phyloP scores from a whole-genome alignment of 2,113 vertebrate species.

The Cacatua alba region DNA sequence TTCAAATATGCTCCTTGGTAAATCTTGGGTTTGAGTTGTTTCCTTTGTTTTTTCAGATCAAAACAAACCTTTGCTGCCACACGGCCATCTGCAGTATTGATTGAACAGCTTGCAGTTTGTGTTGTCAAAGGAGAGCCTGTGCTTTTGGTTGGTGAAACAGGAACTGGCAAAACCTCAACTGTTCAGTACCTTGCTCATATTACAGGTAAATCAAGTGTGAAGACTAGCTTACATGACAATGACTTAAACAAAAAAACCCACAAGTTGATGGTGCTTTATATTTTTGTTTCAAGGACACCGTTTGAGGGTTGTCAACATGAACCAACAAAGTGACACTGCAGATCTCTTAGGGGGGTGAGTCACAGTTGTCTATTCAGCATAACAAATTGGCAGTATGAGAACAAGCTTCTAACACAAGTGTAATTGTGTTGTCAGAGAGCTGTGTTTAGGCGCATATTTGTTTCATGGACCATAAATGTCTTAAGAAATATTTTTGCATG shows the following conservation, averaged over 20 bases:
- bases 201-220: slow-evolving; percentile 79
- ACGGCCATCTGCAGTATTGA: slow-evolving; percentile 86
- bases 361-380: background rate
- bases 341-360: slow-evolving; percentile 96
- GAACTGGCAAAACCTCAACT: slow-evolving; percentile 95
- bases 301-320: slow-evolving; percentile 94
- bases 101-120: slow-evolving; percentile 92
- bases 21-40: background rate
- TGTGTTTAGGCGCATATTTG: background rate
- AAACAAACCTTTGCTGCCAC: slow-evolving; percentile 91
- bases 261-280: background rate
- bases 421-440: background rate
- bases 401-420: background rate
- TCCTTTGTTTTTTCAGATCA: slow-evolving; percentile 68
- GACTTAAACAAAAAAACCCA: background rate
- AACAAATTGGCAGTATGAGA: background rate
- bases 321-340: slow-evolving; percentile 95
- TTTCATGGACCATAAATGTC: background rate
- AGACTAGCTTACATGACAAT: background rate
- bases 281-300: slow-evolving; percentile 82
- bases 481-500: background rate
- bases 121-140: slow-evolving; percentile 89
- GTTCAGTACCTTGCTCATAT: slow-evolving; percentile 91
- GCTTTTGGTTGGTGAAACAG: slow-evolving; percentile 94
- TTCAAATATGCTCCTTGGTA: background rate